phyloP scores from a whole-genome alignment of 2,113 vertebrate species.

The Chrysemys picta region DNA sequence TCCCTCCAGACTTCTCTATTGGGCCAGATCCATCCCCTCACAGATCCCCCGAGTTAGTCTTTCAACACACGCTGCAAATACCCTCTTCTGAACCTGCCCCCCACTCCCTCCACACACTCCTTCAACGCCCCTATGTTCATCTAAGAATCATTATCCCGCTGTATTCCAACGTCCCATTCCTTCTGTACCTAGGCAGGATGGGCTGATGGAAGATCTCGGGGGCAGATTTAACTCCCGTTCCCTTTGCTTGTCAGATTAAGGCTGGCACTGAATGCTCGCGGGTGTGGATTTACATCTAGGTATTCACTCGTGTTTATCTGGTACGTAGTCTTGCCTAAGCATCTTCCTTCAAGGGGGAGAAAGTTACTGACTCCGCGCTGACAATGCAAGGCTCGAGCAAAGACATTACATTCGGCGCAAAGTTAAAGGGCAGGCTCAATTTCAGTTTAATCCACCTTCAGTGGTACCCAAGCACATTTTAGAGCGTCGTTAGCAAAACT shows the following conservation, averaged over 20 bases:
- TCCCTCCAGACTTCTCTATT: background rate
- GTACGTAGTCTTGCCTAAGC: background rate
- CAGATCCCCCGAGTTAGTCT: background rate
- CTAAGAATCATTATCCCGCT: background rate
- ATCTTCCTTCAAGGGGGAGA: slow-evolving; percentile 11
- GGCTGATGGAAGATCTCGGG: background rate
- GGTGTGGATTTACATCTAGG: background rate
- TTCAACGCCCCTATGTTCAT: background rate
- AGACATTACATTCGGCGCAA: rapidly evolving
- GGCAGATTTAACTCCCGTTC: background rate
- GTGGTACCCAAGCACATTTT: rapidly evolving
- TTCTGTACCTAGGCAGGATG: background rate
- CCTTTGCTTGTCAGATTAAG: slow-evolving; percentile 3
- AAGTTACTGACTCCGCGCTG: slow-evolving; percentile 37
- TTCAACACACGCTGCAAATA: background rate
- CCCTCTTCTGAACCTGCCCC: background rate
- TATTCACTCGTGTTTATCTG: background rate
- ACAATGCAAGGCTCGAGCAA: rapidly evolving
- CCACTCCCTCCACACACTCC: background rate
- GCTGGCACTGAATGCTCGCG: background rate
- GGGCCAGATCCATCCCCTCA: background rate
- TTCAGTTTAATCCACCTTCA: background rate
- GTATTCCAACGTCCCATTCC: background rate
- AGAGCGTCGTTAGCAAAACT: background rate
- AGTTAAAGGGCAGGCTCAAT: background rate